Conservation (phyloP, 2,888 invertebrate genomes). For the Geotrupes spiniger region DNA sequence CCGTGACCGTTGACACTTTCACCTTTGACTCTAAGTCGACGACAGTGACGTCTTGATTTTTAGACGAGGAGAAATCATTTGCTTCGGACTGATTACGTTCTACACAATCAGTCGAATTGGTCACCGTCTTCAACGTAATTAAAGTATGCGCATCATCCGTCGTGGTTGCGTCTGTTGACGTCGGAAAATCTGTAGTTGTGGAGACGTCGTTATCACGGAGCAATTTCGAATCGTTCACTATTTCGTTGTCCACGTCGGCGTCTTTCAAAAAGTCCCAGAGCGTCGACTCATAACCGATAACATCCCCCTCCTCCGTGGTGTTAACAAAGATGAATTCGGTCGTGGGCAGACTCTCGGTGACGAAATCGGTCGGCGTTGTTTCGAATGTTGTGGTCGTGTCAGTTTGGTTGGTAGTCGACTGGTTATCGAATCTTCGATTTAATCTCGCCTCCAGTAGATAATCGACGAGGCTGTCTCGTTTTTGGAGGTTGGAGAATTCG, state of each 20-base stretch:
- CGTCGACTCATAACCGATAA: constrained; percentile 26
- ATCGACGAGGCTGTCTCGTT: neutral
- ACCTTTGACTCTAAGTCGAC: constrained; percentile 34
- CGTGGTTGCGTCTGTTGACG: no score
- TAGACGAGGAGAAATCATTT: constrained; percentile 9
- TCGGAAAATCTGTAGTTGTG: constrained; percentile 11
- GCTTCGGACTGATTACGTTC: constrained; percentile 9
- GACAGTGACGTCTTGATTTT: constrained; percentile 24
- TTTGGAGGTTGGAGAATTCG: neutral
- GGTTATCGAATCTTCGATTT: constrained; percentile 6
- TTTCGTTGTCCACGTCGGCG: neutral
- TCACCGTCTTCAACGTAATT: constrained; percentile 37
- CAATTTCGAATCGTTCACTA: neutral
- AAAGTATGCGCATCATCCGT: no score
- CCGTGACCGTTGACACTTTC: constrained; percentile 51
- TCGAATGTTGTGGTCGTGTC: constrained; percentile 2
- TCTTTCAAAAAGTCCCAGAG: constrained; percentile 18
- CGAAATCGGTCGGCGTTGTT: constrained; percentile 2
- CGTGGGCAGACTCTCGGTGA: constrained; percentile 17
- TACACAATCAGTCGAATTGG: constrained; percentile 43
- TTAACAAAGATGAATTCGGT: constrained; percentile 7
- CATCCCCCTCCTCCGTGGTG: constrained; percentile 23
- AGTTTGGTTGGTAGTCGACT: constrained; percentile 7
- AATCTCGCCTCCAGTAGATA: neutral
- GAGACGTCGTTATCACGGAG: neutral